A percentile compares a stretch with the other conserved stretches of the same genome.
These are phyloP conservation scores for Sciurus carolinensis DNA, from an alignment of 2,797 vertebrate species.

Conservation along the genomic window DNA sequence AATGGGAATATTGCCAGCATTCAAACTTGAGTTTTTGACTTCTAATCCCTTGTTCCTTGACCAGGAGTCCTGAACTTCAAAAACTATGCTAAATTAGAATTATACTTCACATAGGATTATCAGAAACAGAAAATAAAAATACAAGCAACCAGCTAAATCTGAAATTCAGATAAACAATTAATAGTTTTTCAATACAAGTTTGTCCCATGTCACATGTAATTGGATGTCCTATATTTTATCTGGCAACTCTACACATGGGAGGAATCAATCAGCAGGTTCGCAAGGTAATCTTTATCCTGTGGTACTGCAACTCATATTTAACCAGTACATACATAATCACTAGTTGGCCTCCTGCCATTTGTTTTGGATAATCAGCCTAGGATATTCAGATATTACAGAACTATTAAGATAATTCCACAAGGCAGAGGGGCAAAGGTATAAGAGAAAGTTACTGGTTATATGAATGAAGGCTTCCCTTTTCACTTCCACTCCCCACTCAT, in stretches of 20 bases:
- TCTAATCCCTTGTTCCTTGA: not conserved
- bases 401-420: not conserved
- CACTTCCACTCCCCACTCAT: accelerated
- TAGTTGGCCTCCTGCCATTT: not conserved
- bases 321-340: not conserved
- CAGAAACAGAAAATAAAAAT: slow-evolving; percentile 43
- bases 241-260: not conserved
- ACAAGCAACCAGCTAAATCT: not conserved
- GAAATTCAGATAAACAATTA: slow-evolving; percentile 17
- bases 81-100: not conserved
- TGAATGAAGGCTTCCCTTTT: not conserved
- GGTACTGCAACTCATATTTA: not conserved
- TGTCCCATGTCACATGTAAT: not conserved
- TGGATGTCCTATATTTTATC: not conserved
- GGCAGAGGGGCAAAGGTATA: not conserved
- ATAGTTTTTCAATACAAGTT: not conserved
- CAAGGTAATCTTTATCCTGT: not conserved
- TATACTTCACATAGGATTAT: not conserved
- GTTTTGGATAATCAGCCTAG: not conserved
- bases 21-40: not conserved
- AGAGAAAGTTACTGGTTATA: not conserved
- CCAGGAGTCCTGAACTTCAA: not conserved
- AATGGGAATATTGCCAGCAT: not conserved
- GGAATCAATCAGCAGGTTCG: not conserved
- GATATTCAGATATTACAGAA: not conserved